Percentiles rank a stretch among this genome's conserved stretches.
Evolutionary conservation across 2,113 vertebrate genomes (phyloP).

Genomic region (Ondatra zibethicus): DNA sequence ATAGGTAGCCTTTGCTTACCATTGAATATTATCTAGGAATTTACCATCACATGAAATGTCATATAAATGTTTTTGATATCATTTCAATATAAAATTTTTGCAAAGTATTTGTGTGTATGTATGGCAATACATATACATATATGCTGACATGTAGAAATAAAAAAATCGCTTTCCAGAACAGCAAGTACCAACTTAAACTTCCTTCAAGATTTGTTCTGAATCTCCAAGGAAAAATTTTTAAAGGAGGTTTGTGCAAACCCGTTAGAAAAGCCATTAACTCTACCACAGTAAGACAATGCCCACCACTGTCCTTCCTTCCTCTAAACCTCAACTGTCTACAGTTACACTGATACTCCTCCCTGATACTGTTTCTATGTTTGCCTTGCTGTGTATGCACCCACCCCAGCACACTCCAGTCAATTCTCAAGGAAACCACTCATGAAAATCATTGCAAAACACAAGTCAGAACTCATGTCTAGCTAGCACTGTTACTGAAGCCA

Average conservation of each 20-base stretch:
- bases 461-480: neutral
- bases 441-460: neutral
- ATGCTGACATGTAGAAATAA: neutral
- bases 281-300: neutral
- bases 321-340: neutral
- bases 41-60: neutral
- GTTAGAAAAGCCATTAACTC: neutral
- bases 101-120: neutral
- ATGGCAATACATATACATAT: neutral
- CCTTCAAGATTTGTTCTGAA: neutral
- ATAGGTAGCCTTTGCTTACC: neutral
- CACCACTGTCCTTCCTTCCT: neutral
- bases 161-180: neutral
- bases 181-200: neutral
- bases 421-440: neutral
- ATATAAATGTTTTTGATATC: neutral
- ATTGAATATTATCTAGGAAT: neutral
- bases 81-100: neutral
- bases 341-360: neutral
- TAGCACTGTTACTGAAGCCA: neutral
- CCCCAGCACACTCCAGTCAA: neutral
- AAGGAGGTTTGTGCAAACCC: neutral
- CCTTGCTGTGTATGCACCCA: neutral
- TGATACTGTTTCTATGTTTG: neutral
- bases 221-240: neutral